Conservation (phyloP, 2,888 invertebrate genomes). For the Scaptomyza parva region DNA sequence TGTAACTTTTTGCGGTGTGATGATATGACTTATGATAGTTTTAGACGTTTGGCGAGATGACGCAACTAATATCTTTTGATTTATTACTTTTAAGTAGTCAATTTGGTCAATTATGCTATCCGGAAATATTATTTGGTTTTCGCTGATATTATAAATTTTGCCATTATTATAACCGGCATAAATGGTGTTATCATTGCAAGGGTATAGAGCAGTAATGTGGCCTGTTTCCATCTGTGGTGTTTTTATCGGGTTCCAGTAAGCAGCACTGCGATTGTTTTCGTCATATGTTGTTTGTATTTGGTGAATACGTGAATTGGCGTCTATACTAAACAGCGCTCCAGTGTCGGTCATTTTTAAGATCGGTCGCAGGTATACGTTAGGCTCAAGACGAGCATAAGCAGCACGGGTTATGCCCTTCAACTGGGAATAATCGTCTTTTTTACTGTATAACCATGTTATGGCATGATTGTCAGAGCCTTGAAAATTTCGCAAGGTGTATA, state of each 20-base stretch:
- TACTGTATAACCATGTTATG: slow-evolving; percentile 78
- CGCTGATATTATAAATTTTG: slow-evolving; percentile 68
- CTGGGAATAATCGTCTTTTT: slow-evolving; percentile 34
- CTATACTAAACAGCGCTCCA: slow-evolving; percentile 75
- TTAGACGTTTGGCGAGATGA: slow-evolving; percentile 32
- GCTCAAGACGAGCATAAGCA: slow-evolving; percentile 63
- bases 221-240: slow-evolving; percentile 50
- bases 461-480: slow-evolving; percentile 22
- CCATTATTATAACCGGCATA: slow-evolving; percentile 81
- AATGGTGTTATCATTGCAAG: slow-evolving; percentile 48
- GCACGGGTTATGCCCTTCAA: neutral
- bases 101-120: slow-evolving; percentile 51
- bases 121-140: slow-evolving; percentile 39
- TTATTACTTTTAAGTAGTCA: slow-evolving; percentile 74
- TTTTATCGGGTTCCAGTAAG: slow-evolving; percentile 72
- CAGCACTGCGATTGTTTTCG: slow-evolving; percentile 1
- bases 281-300: slow-evolving; percentile 61
- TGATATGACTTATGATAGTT: slow-evolving; percentile 46
- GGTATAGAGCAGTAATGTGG: slow-evolving; percentile 70
- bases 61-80: slow-evolving; percentile 70
- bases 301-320: slow-evolving; percentile 81
- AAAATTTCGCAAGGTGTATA: slow-evolving; percentile 76
- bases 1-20: neutral
- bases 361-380: slow-evolving; percentile 74
- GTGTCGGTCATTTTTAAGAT: slow-evolving; percentile 54